Evolutionary conservation across 2,888 invertebrate species (phyloP), one percentile per base, ranked within the genome.

Genomic region (Andrena bucephala): DNA sequence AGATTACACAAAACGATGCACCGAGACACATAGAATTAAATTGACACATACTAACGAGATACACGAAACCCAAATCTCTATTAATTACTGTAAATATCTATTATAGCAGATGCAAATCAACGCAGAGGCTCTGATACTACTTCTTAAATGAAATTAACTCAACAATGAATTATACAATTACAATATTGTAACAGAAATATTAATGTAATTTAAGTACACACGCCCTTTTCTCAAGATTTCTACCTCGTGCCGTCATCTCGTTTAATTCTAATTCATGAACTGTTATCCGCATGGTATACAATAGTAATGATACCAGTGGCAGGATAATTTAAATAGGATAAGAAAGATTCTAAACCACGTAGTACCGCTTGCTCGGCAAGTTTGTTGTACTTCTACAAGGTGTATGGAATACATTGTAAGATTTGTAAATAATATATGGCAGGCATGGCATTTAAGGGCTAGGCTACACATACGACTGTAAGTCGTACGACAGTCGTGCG

Each of bases 341-440:
- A 50, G 31, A 24, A 2, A 57, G 6, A 16, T 4, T 50, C 0
- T 20, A 27, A 65, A 6, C 0, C 13, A 20, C 13, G 52, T 76
- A 69, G 72, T 72, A 83, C 82, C 83, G 33, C 82, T 83, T 83
- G 83, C 52, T 68, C 4, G 10, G 42, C 29, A 83, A 83, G 82
- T 71, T 65, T 77, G 82, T 65, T 24, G 76, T 81, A 69, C 65
- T 77, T 81, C 54, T 16, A 8, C 6, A 0, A 36, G 13, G 8
- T 6, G 54, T 36, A 42, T 52, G 8, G 2, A 57, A 29, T 20
- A 36, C 5, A 42, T 54, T 60, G 27, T 24, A 33, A 42, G 20
- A 59, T 60, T 60, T 70, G 77, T 70, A 80, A 73, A 77, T 77
- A 73, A 66, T 66, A 6, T 50, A 63, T 10, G 0, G 54, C 24